Conservation (phyloP, 2,888 invertebrate genomes). For the Athalia rosae region DNA sequence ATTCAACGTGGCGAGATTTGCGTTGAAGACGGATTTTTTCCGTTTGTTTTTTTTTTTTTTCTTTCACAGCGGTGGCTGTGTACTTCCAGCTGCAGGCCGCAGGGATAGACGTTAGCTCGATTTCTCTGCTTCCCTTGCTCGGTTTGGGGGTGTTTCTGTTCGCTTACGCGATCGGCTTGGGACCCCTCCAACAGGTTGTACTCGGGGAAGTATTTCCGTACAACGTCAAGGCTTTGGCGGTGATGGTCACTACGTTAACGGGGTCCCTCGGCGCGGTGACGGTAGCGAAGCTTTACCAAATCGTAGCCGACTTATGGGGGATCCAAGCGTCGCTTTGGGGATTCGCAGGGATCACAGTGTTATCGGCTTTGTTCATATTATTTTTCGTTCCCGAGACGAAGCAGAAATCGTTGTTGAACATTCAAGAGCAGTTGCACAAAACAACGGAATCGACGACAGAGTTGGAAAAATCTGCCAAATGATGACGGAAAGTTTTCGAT, state of each 20-base stretch:
- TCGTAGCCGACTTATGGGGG: slow-evolving; percentile 36
- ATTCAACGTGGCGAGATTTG: not conserved
- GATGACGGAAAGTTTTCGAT: no score
- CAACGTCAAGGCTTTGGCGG: slow-evolving; percentile 52
- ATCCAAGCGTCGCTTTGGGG: slow-evolving; percentile 48
- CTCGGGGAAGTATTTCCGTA: slow-evolving; percentile 53
- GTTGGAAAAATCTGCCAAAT: no score
- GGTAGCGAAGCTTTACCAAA: slow-evolving; percentile 46
- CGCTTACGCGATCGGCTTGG: slow-evolving; percentile 47
- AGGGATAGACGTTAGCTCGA: not conserved
- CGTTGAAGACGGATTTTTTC: not conserved
- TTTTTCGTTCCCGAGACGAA: slow-evolving; percentile 55
- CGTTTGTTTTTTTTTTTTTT: slow-evolving; percentile 15
- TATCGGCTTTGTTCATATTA: slow-evolving; percentile 14
- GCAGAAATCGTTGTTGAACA: slow-evolving; percentile 50
- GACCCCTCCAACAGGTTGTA: slow-evolving; percentile 47
- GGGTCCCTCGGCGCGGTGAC: slow-evolving; percentile 45
- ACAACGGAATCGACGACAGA: no score
- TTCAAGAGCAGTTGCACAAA: slow-evolving; percentile 48
- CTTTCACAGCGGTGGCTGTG: not conserved
- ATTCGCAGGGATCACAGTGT: slow-evolving; percentile 41
- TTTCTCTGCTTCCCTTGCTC: slow-evolving; percentile 44
- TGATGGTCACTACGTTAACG: slow-evolving; percentile 40
- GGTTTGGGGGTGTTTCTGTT: slow-evolving; percentile 14
- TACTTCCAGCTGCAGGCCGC: slow-evolving; percentile 22